Evolutionary conservation across 2,797 vertebrate species (phyloP), one percentile per base, ranked within the genome.

Genomic region (Fistularia tabacaria): DNA sequence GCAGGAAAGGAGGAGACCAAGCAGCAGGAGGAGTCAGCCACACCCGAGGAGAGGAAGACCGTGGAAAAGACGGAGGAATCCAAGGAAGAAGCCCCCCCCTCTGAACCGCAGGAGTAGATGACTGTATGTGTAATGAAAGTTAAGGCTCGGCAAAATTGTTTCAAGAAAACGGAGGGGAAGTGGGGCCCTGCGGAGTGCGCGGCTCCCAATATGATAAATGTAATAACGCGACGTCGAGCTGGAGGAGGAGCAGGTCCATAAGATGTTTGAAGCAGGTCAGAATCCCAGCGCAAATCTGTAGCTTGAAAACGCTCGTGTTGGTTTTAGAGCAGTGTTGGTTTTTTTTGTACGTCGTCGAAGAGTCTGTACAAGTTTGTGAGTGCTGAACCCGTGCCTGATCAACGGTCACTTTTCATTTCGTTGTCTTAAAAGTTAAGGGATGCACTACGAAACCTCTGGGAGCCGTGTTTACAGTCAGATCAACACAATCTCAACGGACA

Each of bases 331-430:
- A 67, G 73, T 83, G 83, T 86, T 73, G 76, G 63, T 77, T 76
- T 85, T 25, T 25, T 77, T 71, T 40, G 8, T 8, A 54, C 77
- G 82, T 79, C 1, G 82, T 86, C 25, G 76, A 80, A 68, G 74
- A 69, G 25, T 83, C 64, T 86, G 79, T 88, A 74, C 72, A 81
- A 71, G 51, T 55, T 83, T 69, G 80, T 83, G 77, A 85, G 79
- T 88, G 76, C 84, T 89, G 78, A 83, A 79, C 68, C 72, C 65
- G 87, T 91, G 89, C 89, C 89, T 91, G 86, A 87, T 75, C 74
- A 25, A 59, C 62, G 75, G 82, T 86, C 77, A 78, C 83, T 75
- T 25, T 25, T 25, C 25, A 25, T 25, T 25, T 25, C 25, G 59
- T 68, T 79, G 62, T 76, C 71, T 77, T 64, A 77, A 54, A 76